Base-by-base conservation (phyloP, 1,140 invertebrate genomes). In the Drosophila leontia region DNA sequence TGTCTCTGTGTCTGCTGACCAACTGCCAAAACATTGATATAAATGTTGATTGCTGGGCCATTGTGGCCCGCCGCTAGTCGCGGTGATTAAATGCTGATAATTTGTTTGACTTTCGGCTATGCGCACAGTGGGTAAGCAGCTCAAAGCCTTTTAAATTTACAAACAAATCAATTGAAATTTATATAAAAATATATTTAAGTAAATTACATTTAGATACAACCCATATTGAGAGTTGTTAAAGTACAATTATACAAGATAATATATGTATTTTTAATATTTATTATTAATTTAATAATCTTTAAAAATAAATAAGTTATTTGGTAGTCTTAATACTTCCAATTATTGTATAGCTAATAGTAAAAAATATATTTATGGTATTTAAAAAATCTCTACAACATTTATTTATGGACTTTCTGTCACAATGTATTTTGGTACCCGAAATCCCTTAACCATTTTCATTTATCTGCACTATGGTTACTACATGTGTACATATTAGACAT, bases 51-150 rank as follows among this genome's bases (percentile, higher is more conserved):
- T 77, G 60, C 74, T 56, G 35, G 32, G 59, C 51, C 55, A 59
- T 78, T 70, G 69, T 67, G 71, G 50, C 11, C 7, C 42, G 19
- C 48, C 56, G 53, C 53, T 35, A 29, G 56, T 45, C n/a, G 42
- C 32, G 64, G 71, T 75, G 75, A 82, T 82, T 82, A 87, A 82
- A 86, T 81, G 70, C 62, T 47, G 69, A 68, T 87, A 87, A 86
- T 86, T 87, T 87, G 84, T 80, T 86, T 86, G 71, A 65, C 80
- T 80, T 87, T 82, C 69, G 59, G 75, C 44, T 19, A 42, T 48
- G 23, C 23, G 62, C 42, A 78, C 75, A 56, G 75, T 77, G 75
- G 37, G 37, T 13, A 8, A 37, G 15, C 1, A 7, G 50, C 11
- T 53, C 1, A 19, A 3, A 17, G 3, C 0, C 29, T 34, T 3